These are phyloP conservation scores for Leptinotarsa defecta DNA, from an alignment of 1,140 invertebrate species.

Conservation along the genomic window DNA sequence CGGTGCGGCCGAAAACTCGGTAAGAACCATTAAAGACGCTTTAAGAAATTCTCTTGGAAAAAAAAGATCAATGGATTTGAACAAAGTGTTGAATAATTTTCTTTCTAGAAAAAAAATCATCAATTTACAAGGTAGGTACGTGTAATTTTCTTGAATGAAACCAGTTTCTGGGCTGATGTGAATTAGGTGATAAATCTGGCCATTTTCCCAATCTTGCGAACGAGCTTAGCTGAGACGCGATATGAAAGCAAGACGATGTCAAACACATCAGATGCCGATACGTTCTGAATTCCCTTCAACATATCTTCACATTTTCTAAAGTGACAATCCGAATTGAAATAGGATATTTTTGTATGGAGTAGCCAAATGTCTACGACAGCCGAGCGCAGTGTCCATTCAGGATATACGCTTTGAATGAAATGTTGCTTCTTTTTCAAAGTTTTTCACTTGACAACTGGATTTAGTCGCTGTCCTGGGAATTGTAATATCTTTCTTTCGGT, in stretches of 20 bases:
- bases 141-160: no score
- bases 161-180: background rate
- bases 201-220: background rate
- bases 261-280: constrained; percentile 24
- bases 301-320: constrained; percentile 18
- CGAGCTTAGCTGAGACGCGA: background rate
- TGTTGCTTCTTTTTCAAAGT: background rate
- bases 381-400: background rate
- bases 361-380: constrained; percentile 17
- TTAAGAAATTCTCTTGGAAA: no score
- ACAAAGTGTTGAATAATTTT: no score
- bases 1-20: no score
- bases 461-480: background rate
- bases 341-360: constrained; percentile 27
- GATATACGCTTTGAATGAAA: background rate
- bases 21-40: no score
- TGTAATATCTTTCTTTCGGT: no score
- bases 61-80: no score
- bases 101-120: no score
- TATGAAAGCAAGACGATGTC: constrained; percentile 15
- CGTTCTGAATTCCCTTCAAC: constrained; percentile 19
- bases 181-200: background rate
- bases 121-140: no score
- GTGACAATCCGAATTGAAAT: constrained; percentile 26
- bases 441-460: background rate